These are phyloP conservation scores for Bombylius discolor DNA, from an alignment of 2,888 invertebrate species.

Conservation along the genomic window DNA sequence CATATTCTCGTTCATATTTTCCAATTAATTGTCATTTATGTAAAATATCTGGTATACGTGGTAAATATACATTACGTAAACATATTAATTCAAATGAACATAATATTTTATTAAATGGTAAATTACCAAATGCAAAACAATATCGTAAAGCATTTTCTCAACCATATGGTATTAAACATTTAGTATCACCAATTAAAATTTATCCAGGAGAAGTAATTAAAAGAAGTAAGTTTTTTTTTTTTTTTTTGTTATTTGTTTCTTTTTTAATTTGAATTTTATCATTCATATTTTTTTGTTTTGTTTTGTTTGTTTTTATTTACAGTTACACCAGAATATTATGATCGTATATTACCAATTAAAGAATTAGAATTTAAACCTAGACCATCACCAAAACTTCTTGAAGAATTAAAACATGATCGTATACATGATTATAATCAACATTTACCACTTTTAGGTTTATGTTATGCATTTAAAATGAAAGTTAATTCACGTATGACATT, in stretches of 20 bases:
- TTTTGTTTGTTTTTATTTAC: neutral
- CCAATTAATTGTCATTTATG: constrained; percentile 11
- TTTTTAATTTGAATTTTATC: too few species aligned
- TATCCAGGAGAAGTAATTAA: constrained; percentile 9
- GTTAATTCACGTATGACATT: neutral
- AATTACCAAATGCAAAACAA: neutral
- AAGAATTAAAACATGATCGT: constrained; percentile 2
- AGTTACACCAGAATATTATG: constrained; percentile 10
- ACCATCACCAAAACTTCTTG: neutral
- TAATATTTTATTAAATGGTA: neutral
- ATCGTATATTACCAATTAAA: constrained; percentile 4
- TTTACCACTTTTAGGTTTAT: constrained; percentile 9
- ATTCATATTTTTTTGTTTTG: too few species aligned
- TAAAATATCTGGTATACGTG: neutral
- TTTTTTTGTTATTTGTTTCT: too few species aligned
- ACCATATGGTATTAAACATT: constrained; percentile 5
- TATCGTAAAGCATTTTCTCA: constrained; percentile 3
- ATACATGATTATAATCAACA: constrained; percentile 9
- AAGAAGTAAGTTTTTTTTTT: constrained; percentile 1
- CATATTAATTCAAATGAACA: neutral
- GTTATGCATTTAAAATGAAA: constrained; percentile 10
- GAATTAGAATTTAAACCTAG: constrained; percentile 7
- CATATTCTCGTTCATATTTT: neutral
- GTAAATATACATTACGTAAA: neutral
- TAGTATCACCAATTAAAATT: constrained; percentile 4